phyloP scores from a whole-genome alignment of 1,140 invertebrate species.

The Bathynomus jamesi region DNA sequence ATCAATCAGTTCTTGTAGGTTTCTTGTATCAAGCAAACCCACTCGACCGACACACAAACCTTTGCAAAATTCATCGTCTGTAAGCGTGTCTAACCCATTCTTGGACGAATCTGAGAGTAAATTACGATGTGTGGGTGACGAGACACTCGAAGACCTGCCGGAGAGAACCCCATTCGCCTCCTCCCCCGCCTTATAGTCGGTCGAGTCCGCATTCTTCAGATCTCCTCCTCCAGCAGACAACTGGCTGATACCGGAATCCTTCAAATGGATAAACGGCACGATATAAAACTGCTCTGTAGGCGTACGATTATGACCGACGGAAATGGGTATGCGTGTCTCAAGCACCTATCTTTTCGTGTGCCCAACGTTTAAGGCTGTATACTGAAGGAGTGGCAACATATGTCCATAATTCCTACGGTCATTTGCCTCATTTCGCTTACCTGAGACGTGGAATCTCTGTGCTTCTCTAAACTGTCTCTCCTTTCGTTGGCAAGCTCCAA shows the following conservation, averaged over 20 bases:
- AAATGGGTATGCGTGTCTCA: no score
- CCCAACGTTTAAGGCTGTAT: no score
- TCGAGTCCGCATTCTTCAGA: constrained; percentile 46
- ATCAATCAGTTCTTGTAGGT: no score
- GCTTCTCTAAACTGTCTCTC: constrained; percentile 40
- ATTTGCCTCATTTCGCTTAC: constrained; percentile 16
- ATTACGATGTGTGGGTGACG: constrained; percentile 33
- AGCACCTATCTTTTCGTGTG: no score
- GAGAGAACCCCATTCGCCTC: constrained; percentile 31
- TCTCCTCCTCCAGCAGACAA: constrained; percentile 53
- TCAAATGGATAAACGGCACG: constrained; percentile 42
- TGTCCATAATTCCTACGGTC: no score
- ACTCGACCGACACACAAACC: no score
- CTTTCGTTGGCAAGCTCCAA: constrained; percentile 40
- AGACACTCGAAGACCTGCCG: constrained; percentile 33
- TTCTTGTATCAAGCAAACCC: no score
- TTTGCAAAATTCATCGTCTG: constrained; percentile 34
- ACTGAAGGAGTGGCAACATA: no score
- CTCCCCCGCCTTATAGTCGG: constrained; percentile 46
- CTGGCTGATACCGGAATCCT: constrained; percentile 81
- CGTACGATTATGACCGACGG: no score
- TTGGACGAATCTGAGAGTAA: constrained; percentile 28
- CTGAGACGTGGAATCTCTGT: constrained; percentile 62
- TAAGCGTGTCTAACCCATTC: constrained; percentile 33
- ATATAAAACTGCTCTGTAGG: no score